Percentiles rank a stretch among this genome's conserved stretches.
phyloP scores from a whole-genome alignment of 1,140 invertebrate species.

The Drosophila seguyi region DNA sequence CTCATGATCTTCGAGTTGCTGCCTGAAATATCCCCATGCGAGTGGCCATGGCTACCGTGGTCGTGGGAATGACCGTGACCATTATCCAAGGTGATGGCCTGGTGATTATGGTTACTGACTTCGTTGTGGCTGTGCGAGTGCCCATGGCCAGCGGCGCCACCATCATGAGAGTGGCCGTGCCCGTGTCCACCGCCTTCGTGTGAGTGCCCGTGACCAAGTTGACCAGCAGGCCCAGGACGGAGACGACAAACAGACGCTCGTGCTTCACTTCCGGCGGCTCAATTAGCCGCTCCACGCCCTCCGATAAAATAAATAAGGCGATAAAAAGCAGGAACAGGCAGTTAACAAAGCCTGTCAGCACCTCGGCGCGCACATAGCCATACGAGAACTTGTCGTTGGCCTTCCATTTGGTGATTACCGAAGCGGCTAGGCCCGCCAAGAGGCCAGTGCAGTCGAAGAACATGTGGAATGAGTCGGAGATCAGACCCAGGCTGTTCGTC shows the following conservation, averaged over 20 bases:
- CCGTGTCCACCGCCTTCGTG: slow-evolving; percentile 87
- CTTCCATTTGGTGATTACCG: slow-evolving; percentile 96
- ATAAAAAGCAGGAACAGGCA: slow-evolving; percentile 97
- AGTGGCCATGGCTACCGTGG: slow-evolving; percentile 86
- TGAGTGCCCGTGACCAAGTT: slow-evolving; percentile 90
- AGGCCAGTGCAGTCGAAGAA: slow-evolving; percentile 99
- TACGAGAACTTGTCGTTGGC: slow-evolving; percentile 97
- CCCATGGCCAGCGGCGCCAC: slow-evolving; percentile 85
- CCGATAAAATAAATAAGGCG: slow-evolving; percentile 98
- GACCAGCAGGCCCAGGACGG: slow-evolving; percentile 95
- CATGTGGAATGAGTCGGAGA: slow-evolving; percentile 99
- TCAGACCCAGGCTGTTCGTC: slow-evolving; percentile 98
- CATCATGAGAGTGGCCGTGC: slow-evolving; percentile 85
- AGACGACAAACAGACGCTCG: too few species aligned
- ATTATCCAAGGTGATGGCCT: slow-evolving; percentile 74
- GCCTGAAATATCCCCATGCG: slow-evolving; percentile 86
- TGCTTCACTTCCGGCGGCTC: too few species aligned
- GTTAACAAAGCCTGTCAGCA: slow-evolving; percentile 98
- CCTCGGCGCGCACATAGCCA: slow-evolving; percentile 98
- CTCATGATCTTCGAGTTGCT: slow-evolving; percentile 93
- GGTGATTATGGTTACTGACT: slow-evolving; percentile 84
- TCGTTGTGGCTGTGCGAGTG: slow-evolving; percentile 85
- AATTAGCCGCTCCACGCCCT: too few species aligned
- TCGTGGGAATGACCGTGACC: slow-evolving; percentile 87
- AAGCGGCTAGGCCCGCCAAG: slow-evolving; percentile 95